Evolutionary conservation across 2,797 vertebrate genomes (phyloP).

Genomic region (Chrysocyon brachyurus): DNA sequence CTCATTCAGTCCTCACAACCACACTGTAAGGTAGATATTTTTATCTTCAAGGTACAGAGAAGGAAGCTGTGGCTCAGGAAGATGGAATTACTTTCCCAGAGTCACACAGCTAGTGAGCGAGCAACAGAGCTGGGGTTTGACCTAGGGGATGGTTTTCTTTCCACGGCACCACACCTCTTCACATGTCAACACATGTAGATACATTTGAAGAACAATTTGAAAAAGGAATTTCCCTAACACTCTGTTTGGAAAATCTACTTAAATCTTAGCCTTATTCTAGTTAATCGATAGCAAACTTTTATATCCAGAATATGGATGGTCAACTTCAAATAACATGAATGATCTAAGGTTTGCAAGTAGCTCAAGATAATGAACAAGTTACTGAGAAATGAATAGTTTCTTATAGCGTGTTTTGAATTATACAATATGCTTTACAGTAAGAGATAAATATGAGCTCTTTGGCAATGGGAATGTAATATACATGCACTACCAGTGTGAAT

Average conservation of each 20-base stretch:
- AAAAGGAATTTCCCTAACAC: background rate
- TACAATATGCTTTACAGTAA: background rate
- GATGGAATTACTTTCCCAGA: background rate
- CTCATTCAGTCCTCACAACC: background rate
- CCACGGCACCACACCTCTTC: background rate
- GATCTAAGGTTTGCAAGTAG: background rate
- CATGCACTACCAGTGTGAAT: background rate
- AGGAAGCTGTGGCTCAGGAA: background rate
- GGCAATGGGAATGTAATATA: background rate
- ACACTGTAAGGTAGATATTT: background rate
- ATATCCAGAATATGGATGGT: background rate
- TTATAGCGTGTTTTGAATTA: background rate
- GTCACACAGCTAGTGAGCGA: background rate
- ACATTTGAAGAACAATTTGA: background rate
- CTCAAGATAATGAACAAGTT: conserved; percentile 45
- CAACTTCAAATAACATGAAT: background rate
- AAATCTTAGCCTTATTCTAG: background rate
- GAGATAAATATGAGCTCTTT: background rate
- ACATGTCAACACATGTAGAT: background rate
- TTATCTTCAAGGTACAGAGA: background rate
- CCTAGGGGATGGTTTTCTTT: background rate
- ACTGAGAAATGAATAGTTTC: conserved; percentile 27
- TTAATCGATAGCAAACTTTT: background rate
- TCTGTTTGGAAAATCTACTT: background rate
- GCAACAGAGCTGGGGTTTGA: background rate